phyloP scores from a whole-genome alignment of 2,113 vertebrate species.

The Anguilla rostrata region DNA sequence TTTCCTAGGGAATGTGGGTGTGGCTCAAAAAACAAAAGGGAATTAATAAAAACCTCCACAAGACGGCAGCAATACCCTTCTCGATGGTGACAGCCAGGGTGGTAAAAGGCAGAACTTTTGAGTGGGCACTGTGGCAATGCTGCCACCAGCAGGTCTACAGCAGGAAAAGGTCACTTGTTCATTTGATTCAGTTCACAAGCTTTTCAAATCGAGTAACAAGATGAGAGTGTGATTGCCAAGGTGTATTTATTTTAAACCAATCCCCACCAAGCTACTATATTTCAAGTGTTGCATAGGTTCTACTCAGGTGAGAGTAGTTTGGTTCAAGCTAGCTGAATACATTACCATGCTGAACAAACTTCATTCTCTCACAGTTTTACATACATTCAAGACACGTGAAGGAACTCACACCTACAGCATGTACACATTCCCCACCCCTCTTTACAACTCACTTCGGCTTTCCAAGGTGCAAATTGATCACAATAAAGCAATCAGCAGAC shows the following conservation, averaged over 20 bases:
- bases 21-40: slow-evolving; percentile 13
- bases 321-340: slow-evolving; percentile 30
- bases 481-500: background rate
- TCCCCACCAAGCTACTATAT: background rate
- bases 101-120: background rate
- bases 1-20: background rate
- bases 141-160: background rate
- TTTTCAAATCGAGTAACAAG: slow-evolving; percentile 4
- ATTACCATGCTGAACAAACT: slow-evolving; percentile 40
- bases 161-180: background rate
- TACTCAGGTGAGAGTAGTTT: slow-evolving; percentile 46
- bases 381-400: slow-evolving; percentile 42
- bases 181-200: background rate
- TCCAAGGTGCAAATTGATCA: background rate
- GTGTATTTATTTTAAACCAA: slow-evolving; percentile 49
- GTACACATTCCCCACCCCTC: no score
- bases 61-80: slow-evolving; percentile 52
- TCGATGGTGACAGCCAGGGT: background rate
- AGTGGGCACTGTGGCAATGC: background rate
- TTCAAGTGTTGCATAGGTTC: slow-evolving; percentile 57
- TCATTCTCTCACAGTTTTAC: slow-evolving; percentile 22
- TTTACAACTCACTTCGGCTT: background rate
- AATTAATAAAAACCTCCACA: slow-evolving; percentile 37
- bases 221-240: slow-evolving; percentile 56
- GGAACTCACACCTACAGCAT: background rate